These are phyloP conservation scores for Coenonympha glycerion DNA, from an alignment of 2,888 invertebrate genomes.

Conservation along the genomic window DNA sequence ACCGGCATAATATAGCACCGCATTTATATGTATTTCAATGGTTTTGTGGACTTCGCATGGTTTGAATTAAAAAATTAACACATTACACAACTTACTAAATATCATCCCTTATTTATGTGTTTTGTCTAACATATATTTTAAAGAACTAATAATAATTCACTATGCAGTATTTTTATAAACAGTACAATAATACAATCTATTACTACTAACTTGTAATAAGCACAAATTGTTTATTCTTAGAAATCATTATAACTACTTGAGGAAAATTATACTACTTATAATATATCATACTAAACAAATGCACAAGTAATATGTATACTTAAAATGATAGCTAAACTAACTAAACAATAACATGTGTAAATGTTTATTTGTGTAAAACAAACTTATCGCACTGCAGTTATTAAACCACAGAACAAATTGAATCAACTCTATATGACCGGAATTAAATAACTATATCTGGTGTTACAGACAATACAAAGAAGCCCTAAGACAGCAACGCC, in stretches of 20 bases:
- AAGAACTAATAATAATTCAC: too few species aligned
- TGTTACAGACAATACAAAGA: conserved; percentile 89
- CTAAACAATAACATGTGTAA: conserved; percentile 1
- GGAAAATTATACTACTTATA: conserved; percentile 4
- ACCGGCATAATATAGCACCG: conserved; percentile 22
- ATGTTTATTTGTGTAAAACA: neutral
- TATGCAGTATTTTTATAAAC: too few species aligned
- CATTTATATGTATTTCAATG: conserved; percentile 14
- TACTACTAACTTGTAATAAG: too few species aligned
- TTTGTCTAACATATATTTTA: neutral
- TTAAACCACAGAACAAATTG: neutral
- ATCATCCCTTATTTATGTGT: too few species aligned
- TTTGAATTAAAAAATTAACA: neutral
- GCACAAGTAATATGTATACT: neutral
- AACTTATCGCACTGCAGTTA: conserved; percentile 1
- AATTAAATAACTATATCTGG: neutral
- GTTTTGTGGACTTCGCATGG: conserved; percentile 8
- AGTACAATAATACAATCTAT: too few species aligned
- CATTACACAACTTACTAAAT: neutral
- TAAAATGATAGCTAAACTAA: neutral
- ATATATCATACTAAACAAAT: neutral
- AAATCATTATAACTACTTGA: neutral
- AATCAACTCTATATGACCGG: neutral
- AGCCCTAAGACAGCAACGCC: conserved; percentile 89
- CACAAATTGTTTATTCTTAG: neutral